phyloP scores from a whole-genome alignment of 2,113 vertebrate species.

The Dromiciops gliroides region DNA sequence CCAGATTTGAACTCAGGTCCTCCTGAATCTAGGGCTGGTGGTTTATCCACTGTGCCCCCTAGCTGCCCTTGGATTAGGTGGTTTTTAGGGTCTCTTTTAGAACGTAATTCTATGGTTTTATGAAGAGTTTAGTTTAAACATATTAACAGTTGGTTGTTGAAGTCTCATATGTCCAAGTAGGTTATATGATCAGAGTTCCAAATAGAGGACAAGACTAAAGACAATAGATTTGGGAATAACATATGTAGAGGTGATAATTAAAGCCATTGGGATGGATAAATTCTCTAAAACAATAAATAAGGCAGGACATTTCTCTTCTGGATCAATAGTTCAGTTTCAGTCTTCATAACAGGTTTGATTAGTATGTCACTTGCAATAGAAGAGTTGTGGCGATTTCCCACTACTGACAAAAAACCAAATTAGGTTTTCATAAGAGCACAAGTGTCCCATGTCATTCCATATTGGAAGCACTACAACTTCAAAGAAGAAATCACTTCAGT shows the following conservation, averaged over 20 bases:
- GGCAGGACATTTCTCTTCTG: background rate
- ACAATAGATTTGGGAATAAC: background rate
- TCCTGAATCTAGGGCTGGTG: too few relatives aligned
- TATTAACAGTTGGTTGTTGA: background rate
- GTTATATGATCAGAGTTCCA: background rate
- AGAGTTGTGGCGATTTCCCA: background rate
- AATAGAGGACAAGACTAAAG: background rate
- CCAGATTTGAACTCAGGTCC: too few relatives aligned
- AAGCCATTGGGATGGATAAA: background rate
- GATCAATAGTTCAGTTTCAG: slow-evolving; percentile 48
- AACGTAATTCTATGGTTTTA: background rate
- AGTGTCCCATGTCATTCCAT: background rate
- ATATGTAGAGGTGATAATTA: background rate
- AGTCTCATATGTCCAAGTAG: background rate
- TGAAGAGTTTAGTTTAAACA: background rate
- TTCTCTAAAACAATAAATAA: background rate
- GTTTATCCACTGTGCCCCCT: too few relatives aligned
- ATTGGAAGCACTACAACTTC: background rate
- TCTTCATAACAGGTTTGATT: slow-evolving; percentile 8
- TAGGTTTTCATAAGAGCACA: background rate
- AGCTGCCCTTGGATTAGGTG: slow-evolving; percentile 17
- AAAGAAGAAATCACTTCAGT: background rate
- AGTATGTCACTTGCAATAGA: slow-evolving; percentile 22
- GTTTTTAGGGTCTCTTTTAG: background rate
- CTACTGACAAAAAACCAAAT: slow-evolving; percentile 18